A percentile compares a stretch with the other conserved stretches of the same genome.
Evolutionary conservation across 1,140 invertebrate species (phyloP).

Genomic region (Temnothorax curvispinosus): DNA sequence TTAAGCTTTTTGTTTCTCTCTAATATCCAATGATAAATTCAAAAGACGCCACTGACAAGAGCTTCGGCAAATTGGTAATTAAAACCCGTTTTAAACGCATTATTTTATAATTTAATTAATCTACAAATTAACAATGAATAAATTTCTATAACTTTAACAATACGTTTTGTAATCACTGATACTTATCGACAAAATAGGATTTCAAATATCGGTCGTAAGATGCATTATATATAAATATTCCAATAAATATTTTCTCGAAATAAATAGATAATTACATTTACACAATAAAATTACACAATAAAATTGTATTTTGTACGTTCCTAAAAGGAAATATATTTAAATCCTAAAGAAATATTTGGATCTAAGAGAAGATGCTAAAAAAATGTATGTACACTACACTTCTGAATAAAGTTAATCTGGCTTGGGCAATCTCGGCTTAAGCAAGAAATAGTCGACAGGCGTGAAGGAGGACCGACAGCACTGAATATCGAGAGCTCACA

Average conservation of each 20-base stretch:
- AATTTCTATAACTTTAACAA: slow-evolving; percentile 17
- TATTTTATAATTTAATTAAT: slow-evolving; percentile 11
- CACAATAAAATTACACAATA: not conserved
- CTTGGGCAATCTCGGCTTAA: slow-evolving; percentile 30
- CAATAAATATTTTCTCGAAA: not conserved
- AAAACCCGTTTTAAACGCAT: slow-evolving; percentile 12
- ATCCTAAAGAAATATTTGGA: not conserved
- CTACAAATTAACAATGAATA: slow-evolving; percentile 5
- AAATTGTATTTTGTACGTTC: not conserved
- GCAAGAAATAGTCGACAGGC: slow-evolving; percentile 48
- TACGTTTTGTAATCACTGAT: slow-evolving; percentile 17
- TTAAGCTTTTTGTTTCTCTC: slow-evolving; percentile 7
- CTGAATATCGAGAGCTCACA: slow-evolving; percentile 56
- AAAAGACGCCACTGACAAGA: not conserved
- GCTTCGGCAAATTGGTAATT: slow-evolving; percentile 17
- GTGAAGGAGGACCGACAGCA: slow-evolving; percentile 48
- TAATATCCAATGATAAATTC: not conserved
- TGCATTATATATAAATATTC: not conserved
- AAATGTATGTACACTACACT: not conserved
- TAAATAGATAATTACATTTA: not conserved
- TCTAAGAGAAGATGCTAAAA: not conserved
- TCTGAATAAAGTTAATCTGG: slow-evolving; percentile 34
- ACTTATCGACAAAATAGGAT: not conserved
- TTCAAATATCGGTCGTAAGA: not conserved
- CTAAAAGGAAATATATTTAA: not conserved